Evolutionary conservation across 2,888 invertebrate genomes (phyloP).

Genomic region (Rotaria magnacalcarata): DNA sequence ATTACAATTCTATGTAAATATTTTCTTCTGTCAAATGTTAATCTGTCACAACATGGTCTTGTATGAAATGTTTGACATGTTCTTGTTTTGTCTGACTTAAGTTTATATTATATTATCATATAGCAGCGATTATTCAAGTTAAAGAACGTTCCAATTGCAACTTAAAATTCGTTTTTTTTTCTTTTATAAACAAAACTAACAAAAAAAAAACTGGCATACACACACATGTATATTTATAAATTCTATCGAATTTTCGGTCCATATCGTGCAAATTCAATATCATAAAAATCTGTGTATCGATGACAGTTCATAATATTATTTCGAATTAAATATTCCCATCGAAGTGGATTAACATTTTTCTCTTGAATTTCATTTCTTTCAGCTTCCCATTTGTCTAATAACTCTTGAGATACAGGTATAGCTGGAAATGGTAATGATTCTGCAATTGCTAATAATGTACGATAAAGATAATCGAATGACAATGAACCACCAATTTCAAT

Average conservation of each 20-base stretch:
- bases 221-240: neutral
- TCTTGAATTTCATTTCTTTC: slow-evolving; percentile 66
- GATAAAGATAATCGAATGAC: slow-evolving; percentile 67
- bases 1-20: neutral
- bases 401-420: slow-evolving; percentile 73
- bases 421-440: slow-evolving; percentile 81
- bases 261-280: slow-evolving; percentile 59
- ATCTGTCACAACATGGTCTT: too few species aligned
- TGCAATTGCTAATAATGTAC: slow-evolving; percentile 66
- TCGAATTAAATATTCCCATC: slow-evolving; percentile 80
- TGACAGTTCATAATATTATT: slow-evolving; percentile 87
- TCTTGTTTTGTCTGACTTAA: too few species aligned
- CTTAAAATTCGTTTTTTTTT: neutral
- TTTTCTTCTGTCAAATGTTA: neutral
- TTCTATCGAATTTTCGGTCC: slow-evolving; percentile 45
- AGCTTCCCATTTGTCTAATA: slow-evolving; percentile 66
- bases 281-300: slow-evolving; percentile 76
- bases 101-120: too few species aligned
- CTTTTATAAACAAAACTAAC: neutral
- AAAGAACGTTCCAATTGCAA: neutral
- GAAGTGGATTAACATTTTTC: slow-evolving; percentile 77
- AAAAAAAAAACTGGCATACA: neutral
- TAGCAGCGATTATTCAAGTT: neutral
- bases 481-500: slow-evolving; percentile 85
- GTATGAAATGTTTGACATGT: too few species aligned